Percentiles rank a stretch among this genome's conserved stretches.
Evolutionary conservation across 2,113 vertebrate genomes (phyloP).

Genomic region (Oreocharis arfaki): DNA sequence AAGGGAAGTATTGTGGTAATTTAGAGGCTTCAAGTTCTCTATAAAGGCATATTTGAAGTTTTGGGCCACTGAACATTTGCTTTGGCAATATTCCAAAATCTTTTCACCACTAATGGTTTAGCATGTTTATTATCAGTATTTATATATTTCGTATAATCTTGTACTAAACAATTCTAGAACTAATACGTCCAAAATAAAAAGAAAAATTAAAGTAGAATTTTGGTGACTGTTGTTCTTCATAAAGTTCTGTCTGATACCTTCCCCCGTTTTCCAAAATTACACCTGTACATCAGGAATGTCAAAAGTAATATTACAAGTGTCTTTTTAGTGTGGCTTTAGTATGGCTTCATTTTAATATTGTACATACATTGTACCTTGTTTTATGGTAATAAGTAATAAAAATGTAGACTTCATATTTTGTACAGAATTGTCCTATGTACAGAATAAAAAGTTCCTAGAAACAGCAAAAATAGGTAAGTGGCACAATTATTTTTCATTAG

Average conservation of each 20-base stretch:
- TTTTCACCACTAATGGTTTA: conserved; percentile 47
- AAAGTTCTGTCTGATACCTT: conserved; percentile 77
- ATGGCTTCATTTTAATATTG: conserved; percentile 91
- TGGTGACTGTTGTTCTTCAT: conserved; percentile 82
- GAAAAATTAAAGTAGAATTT: conserved; percentile 46
- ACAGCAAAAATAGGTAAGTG: conserved; percentile 80
- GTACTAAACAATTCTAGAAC: conserved; percentile 58
- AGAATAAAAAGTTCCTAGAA: conserved; percentile 84
- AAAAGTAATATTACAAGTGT: conserved; percentile 85
- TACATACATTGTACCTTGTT: conserved; percentile 98
- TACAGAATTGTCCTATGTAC: conserved; percentile 95
- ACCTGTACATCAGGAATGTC: conserved; percentile 75
- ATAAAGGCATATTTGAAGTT: conserved; percentile 34
- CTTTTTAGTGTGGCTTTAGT: conserved; percentile 88
- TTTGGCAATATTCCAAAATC: conserved; percentile 44
- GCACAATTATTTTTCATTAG: conserved; percentile 80
- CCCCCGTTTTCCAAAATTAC: conserved; percentile 70
- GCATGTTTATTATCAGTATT: conserved; percentile 33
- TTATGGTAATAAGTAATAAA: conserved; percentile 95
- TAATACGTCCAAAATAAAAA: conserved; percentile 32
- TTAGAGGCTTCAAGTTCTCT: conserved; percentile 40
- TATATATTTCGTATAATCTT: conserved; percentile 42
- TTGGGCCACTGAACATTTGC: conserved; percentile 49
- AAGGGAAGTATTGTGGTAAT: neutral
- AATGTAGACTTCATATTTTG: conserved; percentile 99